phyloP scores from a whole-genome alignment of 2,113 vertebrate species.

The Erinaceus europaeus region DNA sequence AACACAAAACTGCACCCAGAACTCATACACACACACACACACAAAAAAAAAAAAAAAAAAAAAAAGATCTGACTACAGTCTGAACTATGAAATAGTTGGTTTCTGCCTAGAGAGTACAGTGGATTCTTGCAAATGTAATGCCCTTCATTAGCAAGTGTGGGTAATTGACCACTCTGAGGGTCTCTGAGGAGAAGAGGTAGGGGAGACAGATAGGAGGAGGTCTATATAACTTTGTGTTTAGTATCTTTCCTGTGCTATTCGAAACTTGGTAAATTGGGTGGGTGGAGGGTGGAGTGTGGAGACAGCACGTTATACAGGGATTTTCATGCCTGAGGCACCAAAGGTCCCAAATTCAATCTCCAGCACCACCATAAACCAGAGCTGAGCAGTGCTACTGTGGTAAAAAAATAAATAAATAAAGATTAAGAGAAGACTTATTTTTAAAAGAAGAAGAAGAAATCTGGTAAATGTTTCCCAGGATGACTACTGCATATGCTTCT shows the following conservation, averaged over 20 bases:
- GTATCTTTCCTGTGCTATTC: not conserved
- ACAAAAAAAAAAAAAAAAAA: too few species aligned
- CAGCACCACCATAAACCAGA: too few species aligned
- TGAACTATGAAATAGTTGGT: not conserved
- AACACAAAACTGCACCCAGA: not conserved
- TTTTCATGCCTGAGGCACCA: too few species aligned
- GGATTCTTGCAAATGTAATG: not conserved
- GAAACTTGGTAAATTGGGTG: too few species aligned
- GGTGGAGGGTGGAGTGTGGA: too few species aligned
- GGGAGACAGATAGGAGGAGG: too few species aligned
- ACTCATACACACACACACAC: too few species aligned
- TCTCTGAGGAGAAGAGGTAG: not conserved
- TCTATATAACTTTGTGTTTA: not conserved
- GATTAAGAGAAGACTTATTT: too few species aligned
- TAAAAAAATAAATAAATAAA: too few species aligned
- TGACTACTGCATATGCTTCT: not conserved
- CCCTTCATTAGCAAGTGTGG: not conserved
- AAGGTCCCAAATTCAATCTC: too few species aligned
- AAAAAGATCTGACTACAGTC: not conserved
- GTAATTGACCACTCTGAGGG: not conserved
- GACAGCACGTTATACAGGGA: too few species aligned
- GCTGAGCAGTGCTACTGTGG: too few species aligned
- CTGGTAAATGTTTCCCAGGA: not conserved
- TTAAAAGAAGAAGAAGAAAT: not conserved
- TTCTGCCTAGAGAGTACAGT: not conserved